Evolutionary conservation across 2,888 invertebrate species (phyloP), one percentile per base, ranked within the genome.

Genomic region (Pollenia griseotomentosa): DNA sequence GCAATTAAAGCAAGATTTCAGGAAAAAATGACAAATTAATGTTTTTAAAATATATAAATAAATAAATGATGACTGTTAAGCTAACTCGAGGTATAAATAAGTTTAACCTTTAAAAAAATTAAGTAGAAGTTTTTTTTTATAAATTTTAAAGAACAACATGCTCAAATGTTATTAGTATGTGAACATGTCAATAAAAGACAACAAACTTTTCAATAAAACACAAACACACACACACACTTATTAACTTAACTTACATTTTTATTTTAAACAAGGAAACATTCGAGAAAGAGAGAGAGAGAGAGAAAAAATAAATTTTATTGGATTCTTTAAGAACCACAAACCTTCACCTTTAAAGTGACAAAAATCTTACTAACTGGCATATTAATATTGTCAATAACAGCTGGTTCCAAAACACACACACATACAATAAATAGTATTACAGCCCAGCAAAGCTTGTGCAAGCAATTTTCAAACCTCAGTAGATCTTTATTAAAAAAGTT

Each of bases 341-440:
- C 57, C 59, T 70, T 83, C 71, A 86, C 55, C 73, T 77, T 65
- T 51, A 42, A 48, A 40, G 53, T 79, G 83, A 74, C 68, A 68
- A 61, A 33, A 61, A 78, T 46, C n/a, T 61, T 44, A 63, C 14
- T 79, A 66, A 73, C 44, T 74, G 42, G 63, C 70, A 83, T 83
- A 77, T 71, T 63, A 83, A 77, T 78, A 71, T 57, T 78, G 63
- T 71, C 57, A 83, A 83, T 73, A 83, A 59, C 71, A 83, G 83
- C 42, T 83, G 78, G 61, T 73, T 42, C n/a, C 16, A 44, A 63
- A 12, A 4, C 48, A 48, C 19, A 16, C 42, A 48, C 65, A n/a
- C 23, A 53, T n/a, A 23, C 2, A 4, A 74, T 42, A 6, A 19
- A 44, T 16, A 7, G 23, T 51, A 6, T 42, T 12, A 19, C 8